Conservation (phyloP, 2,888 invertebrate genomes). For the Epicampocera succincta region DNA sequence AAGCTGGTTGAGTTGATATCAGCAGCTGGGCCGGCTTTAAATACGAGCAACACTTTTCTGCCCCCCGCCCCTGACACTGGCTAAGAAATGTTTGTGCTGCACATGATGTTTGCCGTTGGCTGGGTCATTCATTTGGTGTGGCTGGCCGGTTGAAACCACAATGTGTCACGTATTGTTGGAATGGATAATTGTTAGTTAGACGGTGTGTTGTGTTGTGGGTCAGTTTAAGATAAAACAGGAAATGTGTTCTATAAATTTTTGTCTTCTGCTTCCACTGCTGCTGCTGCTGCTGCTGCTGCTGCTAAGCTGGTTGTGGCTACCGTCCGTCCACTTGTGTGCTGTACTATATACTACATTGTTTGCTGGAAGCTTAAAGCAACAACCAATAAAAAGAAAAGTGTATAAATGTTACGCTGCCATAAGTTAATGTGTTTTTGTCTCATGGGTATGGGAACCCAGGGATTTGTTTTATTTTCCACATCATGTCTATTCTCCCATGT, state of each 20-base stretch:
- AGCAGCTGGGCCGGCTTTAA: neutral
- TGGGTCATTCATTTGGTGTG: neutral
- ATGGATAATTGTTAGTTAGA: constrained; percentile 59
- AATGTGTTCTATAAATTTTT: constrained; percentile 40
- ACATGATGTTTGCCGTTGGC: neutral
- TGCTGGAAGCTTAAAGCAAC: constrained; percentile 9
- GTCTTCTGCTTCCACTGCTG: too few species aligned
- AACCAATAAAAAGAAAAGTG: neutral
- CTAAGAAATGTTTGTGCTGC: too few species aligned
- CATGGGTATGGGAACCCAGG: constrained; percentile 48
- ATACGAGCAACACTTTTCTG: neutral
- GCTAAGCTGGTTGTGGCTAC: constrained; percentile 7
- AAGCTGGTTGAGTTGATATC: constrained; percentile 32
- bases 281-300: too few species aligned
- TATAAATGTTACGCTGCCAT: constrained; percentile 40
- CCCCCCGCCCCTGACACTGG: too few species aligned
- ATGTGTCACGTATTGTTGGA: constrained; percentile 66
- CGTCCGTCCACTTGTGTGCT: constrained; percentile 3
- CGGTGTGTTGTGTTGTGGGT: constrained; percentile 57
- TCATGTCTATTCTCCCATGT: constrained; percentile 11
- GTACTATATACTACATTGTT: neutral
- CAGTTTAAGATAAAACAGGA: constrained; percentile 67
- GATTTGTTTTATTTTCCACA: constrained; percentile 49
- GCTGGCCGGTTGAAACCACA: constrained; percentile 45
- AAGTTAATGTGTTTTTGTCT: constrained; percentile 60